A percentile compares a stretch with the other conserved stretches of the same genome.
Conservation (phyloP, 1,140 invertebrate species). For the Lepidotrigona ventralis region DNA sequence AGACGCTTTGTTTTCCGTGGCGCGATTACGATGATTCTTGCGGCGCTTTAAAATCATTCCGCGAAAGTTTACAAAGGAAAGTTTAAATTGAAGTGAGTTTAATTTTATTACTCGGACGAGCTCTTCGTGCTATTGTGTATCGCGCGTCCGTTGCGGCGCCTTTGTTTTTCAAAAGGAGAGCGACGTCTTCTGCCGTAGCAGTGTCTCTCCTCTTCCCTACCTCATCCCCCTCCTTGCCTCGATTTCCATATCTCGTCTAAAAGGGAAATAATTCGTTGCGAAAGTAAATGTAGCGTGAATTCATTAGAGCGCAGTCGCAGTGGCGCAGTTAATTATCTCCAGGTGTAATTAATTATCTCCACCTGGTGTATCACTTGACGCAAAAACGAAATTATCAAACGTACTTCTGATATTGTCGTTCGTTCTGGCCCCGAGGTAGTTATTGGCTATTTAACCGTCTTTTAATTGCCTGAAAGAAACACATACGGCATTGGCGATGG, state of each 20-base stretch:
- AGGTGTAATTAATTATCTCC: slow-evolving; percentile 47
- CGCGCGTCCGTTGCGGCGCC: background rate
- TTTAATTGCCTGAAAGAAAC: slow-evolving; percentile 4
- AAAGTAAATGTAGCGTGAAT: slow-evolving; percentile 50
- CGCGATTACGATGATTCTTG: slow-evolving; percentile 37
- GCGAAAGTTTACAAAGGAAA: slow-evolving; percentile 26
- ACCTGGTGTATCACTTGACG: slow-evolving; percentile 18
- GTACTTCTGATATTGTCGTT: background rate
- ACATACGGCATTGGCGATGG: background rate
- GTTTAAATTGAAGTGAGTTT: slow-evolving; percentile 40
- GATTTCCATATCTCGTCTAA: no score
- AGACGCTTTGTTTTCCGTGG: background rate
- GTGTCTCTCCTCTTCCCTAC: background rate
- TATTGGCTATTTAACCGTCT: background rate
- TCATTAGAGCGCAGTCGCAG: slow-evolving; percentile 39
- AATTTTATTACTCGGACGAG: slow-evolving; percentile 32
- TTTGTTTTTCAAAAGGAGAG: slow-evolving; percentile 36
- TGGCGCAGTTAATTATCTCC: slow-evolving; percentile 49
- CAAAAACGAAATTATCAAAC: slow-evolving; percentile 26
- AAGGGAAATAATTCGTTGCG: slow-evolving; percentile 44
- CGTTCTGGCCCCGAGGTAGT: background rate
- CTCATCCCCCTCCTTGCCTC: background rate
- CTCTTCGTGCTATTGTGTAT: slow-evolving; percentile 10
- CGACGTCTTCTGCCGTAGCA: background rate
- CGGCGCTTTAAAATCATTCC: slow-evolving; percentile 39